Base-by-base conservation (phyloP, 2,797 vertebrate species). In the Typhlichthys subterraneus region DNA sequence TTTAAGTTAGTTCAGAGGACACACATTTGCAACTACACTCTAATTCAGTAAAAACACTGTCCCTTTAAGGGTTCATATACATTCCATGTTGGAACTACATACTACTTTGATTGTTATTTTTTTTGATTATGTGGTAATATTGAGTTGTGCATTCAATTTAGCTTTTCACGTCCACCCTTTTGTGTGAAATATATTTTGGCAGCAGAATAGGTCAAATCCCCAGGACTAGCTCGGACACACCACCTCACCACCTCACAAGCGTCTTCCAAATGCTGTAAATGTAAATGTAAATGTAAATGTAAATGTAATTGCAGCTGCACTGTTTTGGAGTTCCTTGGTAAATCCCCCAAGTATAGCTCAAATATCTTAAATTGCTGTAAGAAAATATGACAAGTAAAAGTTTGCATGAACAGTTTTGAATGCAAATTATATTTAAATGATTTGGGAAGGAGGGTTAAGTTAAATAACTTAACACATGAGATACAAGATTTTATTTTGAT, bases 1-100 rank as follows among this genome's bases (percentile, higher is more conserved):
- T 74, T 59, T 19, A 31, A 76, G 69, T 82, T 78, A 70, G 61
- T 75, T 79, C 62, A 82, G 67, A 42, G 62, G 72, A 76, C 10
- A 53, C 29, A 3, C 12, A n/a, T 29, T 47, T 4, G 52, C 12
- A 9, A n/a, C 14, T 48, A 14, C 5, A 23, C 4, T 12, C 15
- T 45, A 38, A 38, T 38, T 38, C 5, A 5, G 33, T 7, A 5
- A 38, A 38, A 38, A 45, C 38, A 19, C 2, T 11, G 55, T 17
- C 42, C 6, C 57, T 58, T 11, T 47, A 47, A 38, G 3, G 38
- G 17, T 31, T n/a, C 42, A 23, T 23, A 0, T 23, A 23, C 0
- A 19, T n/a, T 45, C 15, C 53, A 14, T n/a, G n/a, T n/a, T n/a
- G n/a, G n/a, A n/a, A 54, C 19, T 31, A 23, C 4, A 10, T 12